A percentile compares a stretch with the other conserved stretches of the same genome.
Conservation (phyloP, 2,888 invertebrate species). For the Chouioia cunea region DNA sequence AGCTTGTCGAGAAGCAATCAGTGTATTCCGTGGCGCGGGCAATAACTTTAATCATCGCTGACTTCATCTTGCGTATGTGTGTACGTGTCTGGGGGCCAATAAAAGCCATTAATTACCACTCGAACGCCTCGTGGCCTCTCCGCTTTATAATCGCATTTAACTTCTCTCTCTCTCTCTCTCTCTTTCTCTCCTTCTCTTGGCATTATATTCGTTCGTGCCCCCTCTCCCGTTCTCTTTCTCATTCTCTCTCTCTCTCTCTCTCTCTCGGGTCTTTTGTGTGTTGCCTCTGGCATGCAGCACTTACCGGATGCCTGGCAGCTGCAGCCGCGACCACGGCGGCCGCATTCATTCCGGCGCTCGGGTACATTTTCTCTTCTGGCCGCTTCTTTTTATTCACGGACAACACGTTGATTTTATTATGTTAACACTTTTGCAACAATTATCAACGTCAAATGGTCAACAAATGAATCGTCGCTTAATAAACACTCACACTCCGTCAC, state of each 20-base stretch:
- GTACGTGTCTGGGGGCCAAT: conserved; percentile 9
- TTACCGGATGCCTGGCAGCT: conserved; percentile 90
- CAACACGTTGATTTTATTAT: conserved; percentile 42
- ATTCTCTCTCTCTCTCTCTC: no score
- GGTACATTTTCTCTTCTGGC: conserved; percentile 77
- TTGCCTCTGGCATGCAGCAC: conserved; percentile 57
- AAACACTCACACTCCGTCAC: no score
- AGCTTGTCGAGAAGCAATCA: no score
- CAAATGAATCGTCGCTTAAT: conserved; percentile 31
- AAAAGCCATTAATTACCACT: conserved; percentile 39
- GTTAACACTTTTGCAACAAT: conserved; percentile 40
- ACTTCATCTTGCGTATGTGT: no score
- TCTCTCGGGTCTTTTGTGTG: no score
- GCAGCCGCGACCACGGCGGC: conserved; percentile 87
- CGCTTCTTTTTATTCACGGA: conserved; percentile 7
- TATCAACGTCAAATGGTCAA: conserved; percentile 40
- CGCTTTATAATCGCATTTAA: conserved; percentile 34
- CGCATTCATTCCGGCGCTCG: conserved; percentile 88
- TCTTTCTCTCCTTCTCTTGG: neutral
- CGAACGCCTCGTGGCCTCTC: conserved; percentile 10
- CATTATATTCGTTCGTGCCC: no score
- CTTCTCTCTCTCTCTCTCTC: conserved; percentile 11
- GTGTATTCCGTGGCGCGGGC: no score
- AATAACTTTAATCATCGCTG: no score
- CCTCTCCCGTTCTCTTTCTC: no score